Evolutionary conservation across 2,113 vertebrate species (phyloP).

Genomic region (Heterocephalus glaber): DNA sequence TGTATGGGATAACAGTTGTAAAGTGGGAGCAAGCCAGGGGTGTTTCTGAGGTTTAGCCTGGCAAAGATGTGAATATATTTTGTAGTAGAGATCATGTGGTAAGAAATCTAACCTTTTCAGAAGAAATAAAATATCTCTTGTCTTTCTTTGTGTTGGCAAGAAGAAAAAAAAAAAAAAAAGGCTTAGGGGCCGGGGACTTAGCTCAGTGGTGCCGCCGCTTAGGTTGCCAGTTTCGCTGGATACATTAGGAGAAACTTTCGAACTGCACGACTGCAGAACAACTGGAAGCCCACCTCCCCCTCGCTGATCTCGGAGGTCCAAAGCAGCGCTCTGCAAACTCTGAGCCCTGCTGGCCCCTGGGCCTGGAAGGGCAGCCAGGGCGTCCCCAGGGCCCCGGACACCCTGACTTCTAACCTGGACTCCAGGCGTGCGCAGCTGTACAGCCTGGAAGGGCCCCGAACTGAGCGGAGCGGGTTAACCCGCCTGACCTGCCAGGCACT

Average conservation of each 20-base stretch:
- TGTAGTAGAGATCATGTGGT: neutral
- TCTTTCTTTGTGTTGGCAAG: neutral
- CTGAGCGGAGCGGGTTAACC: neutral
- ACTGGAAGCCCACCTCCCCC: neutral
- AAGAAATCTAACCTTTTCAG: neutral
- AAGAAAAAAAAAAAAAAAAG: no score
- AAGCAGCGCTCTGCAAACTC: neutral
- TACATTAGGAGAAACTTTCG: neutral
- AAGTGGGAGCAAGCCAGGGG: neutral
- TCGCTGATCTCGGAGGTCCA: no score
- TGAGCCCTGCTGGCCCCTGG: neutral
- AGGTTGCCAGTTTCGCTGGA: neutral
- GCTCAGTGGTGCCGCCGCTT: no score
- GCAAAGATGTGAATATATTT: neutral
- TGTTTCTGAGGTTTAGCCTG: constrained; percentile 7
- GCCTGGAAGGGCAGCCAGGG: no score
- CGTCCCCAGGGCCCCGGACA: neutral
- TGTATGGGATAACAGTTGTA: neutral
- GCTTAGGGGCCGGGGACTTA: no score
- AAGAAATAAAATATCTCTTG: constrained; percentile 4
- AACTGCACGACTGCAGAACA: neutral
- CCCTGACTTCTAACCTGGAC: neutral
- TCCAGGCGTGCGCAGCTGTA: neutral
- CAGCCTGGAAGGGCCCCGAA: rapidly evolving
- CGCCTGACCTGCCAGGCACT: neutral